Evolutionary conservation across 1,140 invertebrate genomes (phyloP).

Genomic region (Lamellibrachia luymesi): DNA sequence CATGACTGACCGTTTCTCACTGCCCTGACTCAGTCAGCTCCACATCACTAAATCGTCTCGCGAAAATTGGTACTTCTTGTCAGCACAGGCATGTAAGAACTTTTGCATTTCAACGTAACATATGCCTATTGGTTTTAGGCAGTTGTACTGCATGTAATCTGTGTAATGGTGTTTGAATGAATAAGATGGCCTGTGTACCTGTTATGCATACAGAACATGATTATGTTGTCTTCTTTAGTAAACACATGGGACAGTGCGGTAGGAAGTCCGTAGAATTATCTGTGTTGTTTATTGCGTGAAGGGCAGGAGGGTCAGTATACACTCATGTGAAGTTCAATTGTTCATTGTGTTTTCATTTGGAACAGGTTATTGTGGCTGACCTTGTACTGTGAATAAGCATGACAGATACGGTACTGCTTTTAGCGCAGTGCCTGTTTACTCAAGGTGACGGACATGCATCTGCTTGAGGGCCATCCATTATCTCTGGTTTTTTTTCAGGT

Average conservation of each 20-base stretch:
- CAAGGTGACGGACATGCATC: background rate
- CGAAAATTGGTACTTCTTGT: constrained; percentile 5
- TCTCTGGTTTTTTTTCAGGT: background rate
- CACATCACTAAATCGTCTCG: background rate
- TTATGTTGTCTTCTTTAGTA: background rate
- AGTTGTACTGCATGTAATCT: background rate
- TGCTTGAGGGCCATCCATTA: background rate
- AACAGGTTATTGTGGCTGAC: background rate
- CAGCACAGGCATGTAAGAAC: constrained; percentile 3
- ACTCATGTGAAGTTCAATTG: background rate
- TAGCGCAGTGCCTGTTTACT: background rate
- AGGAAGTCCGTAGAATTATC: background rate
- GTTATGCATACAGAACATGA: background rate
- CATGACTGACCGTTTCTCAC: background rate
- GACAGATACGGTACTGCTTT: background rate
- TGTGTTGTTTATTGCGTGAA: background rate
- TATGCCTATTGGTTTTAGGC: background rate
- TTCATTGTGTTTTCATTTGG: background rate
- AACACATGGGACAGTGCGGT: background rate
- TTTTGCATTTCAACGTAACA: constrained; percentile 1
- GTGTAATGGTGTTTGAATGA: background rate
- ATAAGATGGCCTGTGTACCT: background rate
- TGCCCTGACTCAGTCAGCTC: background rate
- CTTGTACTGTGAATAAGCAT: background rate
- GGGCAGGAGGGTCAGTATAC: background rate